Conservation (phyloP, 2,888 invertebrate species). For the Gymnoscelis rufifasciata region DNA sequence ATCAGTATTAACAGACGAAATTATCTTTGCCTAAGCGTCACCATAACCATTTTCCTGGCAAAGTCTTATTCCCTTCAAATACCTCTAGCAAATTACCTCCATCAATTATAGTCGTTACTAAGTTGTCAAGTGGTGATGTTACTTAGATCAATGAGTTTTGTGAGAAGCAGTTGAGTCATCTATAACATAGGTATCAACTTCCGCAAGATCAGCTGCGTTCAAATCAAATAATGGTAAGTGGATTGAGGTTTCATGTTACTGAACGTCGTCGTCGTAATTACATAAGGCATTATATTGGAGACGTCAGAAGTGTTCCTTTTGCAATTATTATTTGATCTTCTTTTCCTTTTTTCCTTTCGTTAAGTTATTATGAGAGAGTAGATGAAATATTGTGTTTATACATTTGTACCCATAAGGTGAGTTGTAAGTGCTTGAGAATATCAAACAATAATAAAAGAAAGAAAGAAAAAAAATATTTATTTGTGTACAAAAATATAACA, state of each 20-base stretch:
- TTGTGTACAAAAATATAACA: too few relatives aligned
- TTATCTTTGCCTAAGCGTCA: too few relatives aligned
- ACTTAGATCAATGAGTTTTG: constrained; percentile 1
- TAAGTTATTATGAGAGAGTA: too few relatives aligned
- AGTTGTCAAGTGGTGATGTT: neutral
- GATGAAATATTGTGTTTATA: too few relatives aligned
- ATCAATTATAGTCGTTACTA: neutral
- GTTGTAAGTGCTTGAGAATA: too few relatives aligned
- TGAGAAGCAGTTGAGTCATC: constrained; percentile 6
- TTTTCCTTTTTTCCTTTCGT: too few relatives aligned
- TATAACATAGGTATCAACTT: constrained; percentile 8
- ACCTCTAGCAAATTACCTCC: neutral
- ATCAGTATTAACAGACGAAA: too few relatives aligned
- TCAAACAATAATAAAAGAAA: too few relatives aligned
- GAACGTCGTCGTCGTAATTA: neutral
- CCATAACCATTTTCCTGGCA: neutral
- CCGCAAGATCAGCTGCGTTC: constrained; percentile 12
- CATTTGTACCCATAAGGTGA: too few relatives aligned
- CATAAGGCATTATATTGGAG: neutral
- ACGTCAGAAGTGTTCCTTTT: neutral
- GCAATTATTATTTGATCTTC: too few relatives aligned
- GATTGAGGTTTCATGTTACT: constrained; percentile 17
- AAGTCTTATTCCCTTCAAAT: neutral
- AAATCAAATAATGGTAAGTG: constrained; percentile 24
- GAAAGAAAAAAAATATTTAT: too few relatives aligned